These are phyloP conservation scores for Erebia palarica DNA, from an alignment of 2,888 invertebrate species.

Conservation along the genomic window DNA sequence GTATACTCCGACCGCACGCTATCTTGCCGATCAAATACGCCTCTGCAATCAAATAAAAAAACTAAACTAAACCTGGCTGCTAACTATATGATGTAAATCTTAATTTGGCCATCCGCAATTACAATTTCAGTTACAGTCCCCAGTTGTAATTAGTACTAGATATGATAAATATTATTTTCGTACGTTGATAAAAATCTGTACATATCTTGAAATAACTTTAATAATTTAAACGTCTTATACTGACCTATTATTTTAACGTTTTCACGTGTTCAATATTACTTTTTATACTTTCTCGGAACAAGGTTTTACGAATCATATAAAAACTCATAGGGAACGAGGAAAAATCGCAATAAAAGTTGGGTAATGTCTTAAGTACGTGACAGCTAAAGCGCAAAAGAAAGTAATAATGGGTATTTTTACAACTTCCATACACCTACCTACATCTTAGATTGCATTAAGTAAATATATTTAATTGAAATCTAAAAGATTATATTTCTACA, in stretches of 20 bases:
- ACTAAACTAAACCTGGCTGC: background rate
- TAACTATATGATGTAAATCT: background rate
- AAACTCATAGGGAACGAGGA: conserved; percentile 19
- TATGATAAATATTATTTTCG: too few relatives aligned
- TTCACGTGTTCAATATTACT: background rate
- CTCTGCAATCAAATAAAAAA: conserved; percentile 79
- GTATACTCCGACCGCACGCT: conserved; percentile 94
- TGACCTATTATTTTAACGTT: background rate
- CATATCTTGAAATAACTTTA: background rate
- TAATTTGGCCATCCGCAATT: too few relatives aligned
- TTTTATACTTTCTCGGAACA: background rate
- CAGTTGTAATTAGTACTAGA: too few relatives aligned
- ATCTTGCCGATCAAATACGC: conserved; percentile 94
- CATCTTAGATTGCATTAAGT: background rate
- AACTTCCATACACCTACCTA: conserved; percentile 3
- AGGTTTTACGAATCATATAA: conserved; percentile 17
- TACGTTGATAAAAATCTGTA: too few relatives aligned
- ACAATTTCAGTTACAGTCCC: too few relatives aligned
- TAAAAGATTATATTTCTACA: background rate
- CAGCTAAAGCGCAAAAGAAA: conserved; percentile 30
- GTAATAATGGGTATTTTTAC: conserved; percentile 29
- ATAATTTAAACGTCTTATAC: too few relatives aligned
- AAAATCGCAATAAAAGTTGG: conserved; percentile 28
- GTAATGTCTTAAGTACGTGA: conserved; percentile 35
- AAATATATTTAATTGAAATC: background rate